These are phyloP conservation scores for Pseudochaenichthys georgianus DNA, from an alignment of 2,797 vertebrate genomes.

Conservation along the genomic window DNA sequence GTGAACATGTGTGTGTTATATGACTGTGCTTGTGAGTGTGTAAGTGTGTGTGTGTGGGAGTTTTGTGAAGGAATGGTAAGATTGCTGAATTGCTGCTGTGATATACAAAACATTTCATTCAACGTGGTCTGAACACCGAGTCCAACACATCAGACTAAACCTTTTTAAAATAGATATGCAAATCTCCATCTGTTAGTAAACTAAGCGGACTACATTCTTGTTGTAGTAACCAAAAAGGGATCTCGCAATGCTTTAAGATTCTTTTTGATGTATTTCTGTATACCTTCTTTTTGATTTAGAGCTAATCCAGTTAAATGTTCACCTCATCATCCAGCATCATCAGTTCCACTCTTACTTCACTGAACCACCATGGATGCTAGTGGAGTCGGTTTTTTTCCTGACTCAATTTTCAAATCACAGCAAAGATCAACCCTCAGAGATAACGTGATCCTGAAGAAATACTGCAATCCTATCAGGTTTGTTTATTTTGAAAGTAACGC, in stretches of 20 bases:
- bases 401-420: neutral
- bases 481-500: slow-evolving; percentile 14
- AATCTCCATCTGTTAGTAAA: slow-evolving; percentile 28
- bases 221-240: slow-evolving; percentile 1
- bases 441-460: neutral
- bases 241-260: slow-evolving; percentile 29
- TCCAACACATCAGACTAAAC: slow-evolving; percentile 48
- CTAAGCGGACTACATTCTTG: slow-evolving; percentile 26
- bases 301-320: slow-evolving; percentile 42
- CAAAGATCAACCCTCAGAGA: neutral
- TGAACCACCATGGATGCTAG: slow-evolving; percentile 1
- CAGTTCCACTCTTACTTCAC: slow-evolving; percentile 27
- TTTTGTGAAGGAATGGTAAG: slow-evolving; percentile 60
- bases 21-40: slow-evolving; percentile 50
- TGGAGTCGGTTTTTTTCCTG: slow-evolving; percentile 3
- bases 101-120: slow-evolving; percentile 64
- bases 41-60: slow-evolving; percentile 48
- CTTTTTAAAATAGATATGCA: slow-evolving; percentile 41
- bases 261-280: slow-evolving; percentile 7
- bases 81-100: slow-evolving; percentile 55
- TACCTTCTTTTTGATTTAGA: slow-evolving; percentile 24
- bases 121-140: slow-evolving; percentile 43
- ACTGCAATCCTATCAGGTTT: slow-evolving; percentile 5
- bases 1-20: slow-evolving; percentile 34
- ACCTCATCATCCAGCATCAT: slow-evolving; percentile 21